Base-by-base conservation (phyloP, 2,113 vertebrate species). In the Poicephalus meyeri region DNA sequence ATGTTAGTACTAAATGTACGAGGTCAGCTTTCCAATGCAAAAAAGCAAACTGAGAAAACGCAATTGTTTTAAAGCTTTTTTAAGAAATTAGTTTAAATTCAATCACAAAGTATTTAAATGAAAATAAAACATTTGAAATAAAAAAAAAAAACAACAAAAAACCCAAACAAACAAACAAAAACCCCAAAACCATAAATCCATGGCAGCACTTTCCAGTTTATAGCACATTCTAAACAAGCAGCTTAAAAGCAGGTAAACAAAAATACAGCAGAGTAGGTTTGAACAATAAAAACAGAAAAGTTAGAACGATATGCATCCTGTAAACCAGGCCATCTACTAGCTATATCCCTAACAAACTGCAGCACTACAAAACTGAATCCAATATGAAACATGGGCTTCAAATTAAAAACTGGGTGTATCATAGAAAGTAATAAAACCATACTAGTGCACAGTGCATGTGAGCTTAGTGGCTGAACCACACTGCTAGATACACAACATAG, bases 21-120 rank as follows among this genome's bases (percentile, higher is more conserved):
- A 77, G 78, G 77, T 68, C 72, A 91, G 71, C 58, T 94, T 91
- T 95, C 61, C 81, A 88, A 91, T 23, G 56, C 26, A 91, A 80
- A 96, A 96, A 87, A n/a, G 23, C 16, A 73, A 80, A 88, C 50
- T 76, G 79, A 77, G 80, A 74, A 68, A 86, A 89, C 12, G 15
- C 53, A 91, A 73, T 76, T 47, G 16, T 61, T 78, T 64, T 47
- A 74, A 88, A 94, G 33, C 35, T 58, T 39, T 82, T 92, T 60
- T 33, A 94, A 88, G 69, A 78, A 66, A 46, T 8, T 11, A 41
- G 12, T 88, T 93, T 91, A 20, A 44, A 53, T 77, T 95, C 56
- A 93, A 70, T 52, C 26, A 69, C 18, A 91, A 64, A 10, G 1
- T 44, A 79, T 39, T 80, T 70, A 80, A 72, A 70, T 33, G 3